These are phyloP conservation scores for Ictalurus furcatus DNA, from an alignment of 2,113 vertebrate genomes.

Conservation along the genomic window DNA sequence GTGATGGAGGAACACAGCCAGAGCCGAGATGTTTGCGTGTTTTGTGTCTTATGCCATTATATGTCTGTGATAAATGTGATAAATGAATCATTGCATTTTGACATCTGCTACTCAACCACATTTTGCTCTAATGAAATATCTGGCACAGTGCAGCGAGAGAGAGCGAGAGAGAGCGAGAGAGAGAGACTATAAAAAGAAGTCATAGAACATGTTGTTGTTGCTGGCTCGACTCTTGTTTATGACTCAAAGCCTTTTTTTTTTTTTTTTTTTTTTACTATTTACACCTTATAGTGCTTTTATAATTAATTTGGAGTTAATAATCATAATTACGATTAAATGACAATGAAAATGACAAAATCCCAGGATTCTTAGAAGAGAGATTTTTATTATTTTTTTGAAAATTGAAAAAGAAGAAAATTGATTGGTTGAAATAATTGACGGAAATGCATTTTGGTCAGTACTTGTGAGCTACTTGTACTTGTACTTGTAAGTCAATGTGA, in stretches of 20 bases:
- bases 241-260: no score
- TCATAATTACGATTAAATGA: no score
- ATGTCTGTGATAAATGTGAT: no score
- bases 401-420: neutral
- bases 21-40: neutral
- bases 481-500: neutral
- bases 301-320: no score
- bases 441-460: neutral
- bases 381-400: neutral
- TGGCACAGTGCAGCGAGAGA: neutral
- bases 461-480: neutral
- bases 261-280: no score
- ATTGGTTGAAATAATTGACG: neutral
- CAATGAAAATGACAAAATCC: no score
- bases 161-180: neutral
- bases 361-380: neutral
- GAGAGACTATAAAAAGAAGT: neutral
- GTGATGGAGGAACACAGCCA: neutral
- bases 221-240: neutral
- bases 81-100: neutral
- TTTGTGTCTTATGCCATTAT: neutral
- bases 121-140: conserved; percentile 16
- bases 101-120: conserved; percentile 14
- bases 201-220: neutral
- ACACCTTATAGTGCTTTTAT: no score